phyloP scores from a whole-genome alignment of 2,888 invertebrate species.

The Cephus spinipes region DNA sequence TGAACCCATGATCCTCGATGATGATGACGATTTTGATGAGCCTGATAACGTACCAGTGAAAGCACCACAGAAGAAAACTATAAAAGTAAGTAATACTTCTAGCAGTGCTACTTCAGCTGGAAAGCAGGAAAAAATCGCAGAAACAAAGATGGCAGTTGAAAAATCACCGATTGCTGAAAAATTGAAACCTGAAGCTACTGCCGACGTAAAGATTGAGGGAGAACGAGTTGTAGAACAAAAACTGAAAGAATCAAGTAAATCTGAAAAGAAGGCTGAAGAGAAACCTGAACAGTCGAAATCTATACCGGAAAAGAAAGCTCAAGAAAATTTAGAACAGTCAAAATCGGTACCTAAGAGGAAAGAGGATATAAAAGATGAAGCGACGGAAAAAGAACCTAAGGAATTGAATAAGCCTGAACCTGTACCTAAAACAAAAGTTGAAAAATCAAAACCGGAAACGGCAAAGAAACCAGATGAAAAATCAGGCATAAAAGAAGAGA shows the following conservation, averaged over 20 bases:
- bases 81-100: background rate
- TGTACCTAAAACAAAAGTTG: slow-evolving; percentile 10
- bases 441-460: slow-evolving; percentile 10
- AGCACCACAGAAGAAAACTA: background rate
- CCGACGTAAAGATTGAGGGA: background rate
- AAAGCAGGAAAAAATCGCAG: background rate
- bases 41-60: slow-evolving; percentile 34
- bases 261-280: background rate
- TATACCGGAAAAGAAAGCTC: background rate
- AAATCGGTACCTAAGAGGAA: background rate
- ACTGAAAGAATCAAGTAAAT: background rate
- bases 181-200: slow-evolving; percentile 25
- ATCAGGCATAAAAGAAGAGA: slow-evolving; percentile 17
- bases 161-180: slow-evolving; percentile 43
- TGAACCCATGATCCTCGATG: slow-evolving; percentile 48
- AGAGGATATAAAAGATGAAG: slow-evolving; percentile 15
- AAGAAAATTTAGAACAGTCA: background rate
- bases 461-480: slow-evolving; percentile 31
- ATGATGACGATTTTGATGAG: slow-evolving; percentile 31
- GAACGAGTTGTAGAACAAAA: background rate
- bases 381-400: slow-evolving; percentile 17
- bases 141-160: slow-evolving; percentile 12
- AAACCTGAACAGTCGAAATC: background rate
- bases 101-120: background rate
- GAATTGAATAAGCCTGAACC: slow-evolving; percentile 7